These are phyloP conservation scores for Loripinus fragilis DNA, from an alignment of 2,888 invertebrate genomes.

Conservation along the genomic window DNA sequence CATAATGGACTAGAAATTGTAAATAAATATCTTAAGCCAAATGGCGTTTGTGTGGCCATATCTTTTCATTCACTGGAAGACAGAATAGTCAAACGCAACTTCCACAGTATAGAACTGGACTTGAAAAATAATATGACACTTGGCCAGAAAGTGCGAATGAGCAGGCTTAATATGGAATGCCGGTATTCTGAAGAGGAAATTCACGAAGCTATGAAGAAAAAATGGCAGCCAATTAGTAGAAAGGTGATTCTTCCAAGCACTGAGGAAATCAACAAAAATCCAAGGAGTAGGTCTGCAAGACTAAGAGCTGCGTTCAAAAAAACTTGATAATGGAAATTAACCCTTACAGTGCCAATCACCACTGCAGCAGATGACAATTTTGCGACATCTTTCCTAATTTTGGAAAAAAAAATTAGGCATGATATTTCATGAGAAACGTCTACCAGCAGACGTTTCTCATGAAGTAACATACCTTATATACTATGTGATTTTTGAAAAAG, in stretches of 20 bases:
- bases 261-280: slow-evolving; percentile 91
- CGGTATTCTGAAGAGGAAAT: slow-evolving; percentile 87
- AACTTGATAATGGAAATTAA: no score
- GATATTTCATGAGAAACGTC: no score
- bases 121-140: slow-evolving; percentile 62
- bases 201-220: slow-evolving; percentile 86
- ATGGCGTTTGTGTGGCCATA: slow-evolving; percentile 91
- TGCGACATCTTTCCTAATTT: no score
- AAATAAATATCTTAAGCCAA: slow-evolving; percentile 88
- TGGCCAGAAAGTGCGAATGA: slow-evolving; percentile 77
- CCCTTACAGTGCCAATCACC: no score
- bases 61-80: slow-evolving; percentile 98
- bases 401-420: no score
- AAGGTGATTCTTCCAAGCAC: slow-evolving; percentile 90
- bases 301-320: slow-evolving; percentile 91
- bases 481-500: no score
- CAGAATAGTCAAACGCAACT: slow-evolving; percentile 94
- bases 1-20: slow-evolving; percentile 94
- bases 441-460: no score
- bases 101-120: slow-evolving; percentile 84
- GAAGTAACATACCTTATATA: no score
- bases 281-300: slow-evolving; percentile 94
- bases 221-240: slow-evolving; percentile 91
- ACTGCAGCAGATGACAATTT: no score
- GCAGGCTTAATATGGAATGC: slow-evolving; percentile 86